These are phyloP conservation scores for Leptura quadrifasciata DNA, from an alignment of 2,888 invertebrate species.

Conservation along the genomic window DNA sequence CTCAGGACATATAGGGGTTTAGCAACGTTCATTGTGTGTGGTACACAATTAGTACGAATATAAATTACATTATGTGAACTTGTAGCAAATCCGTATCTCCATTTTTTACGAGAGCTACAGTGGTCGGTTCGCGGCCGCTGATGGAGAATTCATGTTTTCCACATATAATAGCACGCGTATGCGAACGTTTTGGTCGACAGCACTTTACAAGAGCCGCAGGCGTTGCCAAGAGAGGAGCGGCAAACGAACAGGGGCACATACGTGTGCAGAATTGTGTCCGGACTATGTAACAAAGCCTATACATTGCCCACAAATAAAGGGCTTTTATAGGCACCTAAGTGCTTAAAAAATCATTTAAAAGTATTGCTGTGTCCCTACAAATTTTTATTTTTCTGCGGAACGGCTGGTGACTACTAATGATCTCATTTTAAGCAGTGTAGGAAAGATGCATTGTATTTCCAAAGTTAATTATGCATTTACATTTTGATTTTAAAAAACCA, in stretches of 20 bases:
- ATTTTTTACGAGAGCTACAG: constrained; percentile 52
- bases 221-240: constrained; percentile 5
- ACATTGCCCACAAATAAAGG: constrained; percentile 56
- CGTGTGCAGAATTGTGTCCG: constrained; percentile 58
- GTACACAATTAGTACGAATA: constrained; percentile 53
- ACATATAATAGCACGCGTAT: constrained; percentile 64
- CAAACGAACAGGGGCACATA: constrained; percentile 46
- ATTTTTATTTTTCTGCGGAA: constrained; percentile 7
- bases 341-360: constrained; percentile 59
- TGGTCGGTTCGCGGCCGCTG: constrained; percentile 58
- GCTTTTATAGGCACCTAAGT: constrained; percentile 53
- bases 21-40: constrained; percentile 20
- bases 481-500: not conserved
- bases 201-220: constrained; percentile 59
- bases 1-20: constrained; percentile 11
- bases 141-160: constrained; percentile 67
- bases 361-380: constrained; percentile 45
- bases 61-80: constrained; percentile 61
- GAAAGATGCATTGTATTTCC: not conserved
- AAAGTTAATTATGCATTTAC: not conserved
- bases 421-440: not conserved
- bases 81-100: constrained; percentile 57
- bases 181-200: constrained; percentile 62
- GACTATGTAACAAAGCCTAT: constrained; percentile 56
- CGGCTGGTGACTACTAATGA: constrained; percentile 29